These are phyloP conservation scores for Aspiorhynchus laticeps DNA, from an alignment of 2,113 vertebrate genomes.

Conservation along the genomic window DNA sequence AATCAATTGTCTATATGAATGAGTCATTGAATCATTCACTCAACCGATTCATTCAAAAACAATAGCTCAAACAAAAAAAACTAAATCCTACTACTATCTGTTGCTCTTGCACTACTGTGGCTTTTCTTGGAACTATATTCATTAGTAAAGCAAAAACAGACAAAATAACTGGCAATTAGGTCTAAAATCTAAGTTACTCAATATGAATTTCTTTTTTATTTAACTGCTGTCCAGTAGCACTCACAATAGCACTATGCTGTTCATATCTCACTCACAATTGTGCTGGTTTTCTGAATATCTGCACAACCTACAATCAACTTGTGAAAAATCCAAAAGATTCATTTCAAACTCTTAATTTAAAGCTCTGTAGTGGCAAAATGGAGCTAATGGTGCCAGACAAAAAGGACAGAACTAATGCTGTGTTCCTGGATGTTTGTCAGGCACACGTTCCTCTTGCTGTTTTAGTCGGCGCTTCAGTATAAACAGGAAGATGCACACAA, in stretches of 20 bases:
- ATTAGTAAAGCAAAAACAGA: background rate
- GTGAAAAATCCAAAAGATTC: background rate
- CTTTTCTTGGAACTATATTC: background rate
- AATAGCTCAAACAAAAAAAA: too few species aligned
- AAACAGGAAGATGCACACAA: conserved; percentile 35
- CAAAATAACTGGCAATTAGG: background rate
- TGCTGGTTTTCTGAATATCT: background rate
- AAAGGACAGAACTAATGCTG: background rate
- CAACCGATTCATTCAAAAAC: background rate
- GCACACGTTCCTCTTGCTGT: background rate
- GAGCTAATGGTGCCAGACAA: background rate
- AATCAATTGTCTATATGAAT: background rate
- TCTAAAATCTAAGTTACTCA: background rate
- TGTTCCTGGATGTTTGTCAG: background rate
- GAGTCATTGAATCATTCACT: background rate
- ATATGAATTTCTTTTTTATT: background rate
- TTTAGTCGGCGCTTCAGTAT: background rate
- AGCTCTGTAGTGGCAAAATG: background rate
- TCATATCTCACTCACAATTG: background rate
- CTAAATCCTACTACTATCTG: background rate
- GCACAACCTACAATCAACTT: background rate
- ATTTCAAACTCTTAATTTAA: background rate
- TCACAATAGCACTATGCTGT: too few species aligned
- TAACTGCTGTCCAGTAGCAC: background rate
- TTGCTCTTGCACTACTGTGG: background rate